phyloP scores from a whole-genome alignment of 2,113 vertebrate species.

The Leptodactylus fuscus region DNA sequence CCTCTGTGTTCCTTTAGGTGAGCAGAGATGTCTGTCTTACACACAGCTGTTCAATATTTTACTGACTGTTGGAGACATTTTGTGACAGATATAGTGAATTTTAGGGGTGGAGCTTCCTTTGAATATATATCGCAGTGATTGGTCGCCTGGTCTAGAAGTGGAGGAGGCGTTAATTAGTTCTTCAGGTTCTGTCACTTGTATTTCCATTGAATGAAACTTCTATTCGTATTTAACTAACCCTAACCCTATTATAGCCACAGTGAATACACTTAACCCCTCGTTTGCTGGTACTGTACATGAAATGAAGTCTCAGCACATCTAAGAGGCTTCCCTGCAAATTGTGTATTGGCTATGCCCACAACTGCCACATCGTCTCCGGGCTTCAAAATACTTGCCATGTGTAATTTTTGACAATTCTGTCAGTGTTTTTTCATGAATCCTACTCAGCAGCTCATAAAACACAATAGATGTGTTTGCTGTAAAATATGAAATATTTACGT shows the following conservation, averaged over 20 bases:
- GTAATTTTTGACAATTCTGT: no score
- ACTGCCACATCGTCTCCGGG: no score
- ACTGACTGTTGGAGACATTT: background rate
- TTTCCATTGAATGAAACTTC: slow-evolving; percentile 29
- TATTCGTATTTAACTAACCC: slow-evolving; percentile 39
- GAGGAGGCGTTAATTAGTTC: background rate
- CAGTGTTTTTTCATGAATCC: no score
- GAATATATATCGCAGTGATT: background rate
- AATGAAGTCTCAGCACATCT: no score
- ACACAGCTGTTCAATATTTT: background rate
- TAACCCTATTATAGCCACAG: background rate
- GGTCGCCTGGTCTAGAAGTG: background rate
- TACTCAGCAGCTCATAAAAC: no score
- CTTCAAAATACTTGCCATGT: no score
- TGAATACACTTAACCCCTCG: background rate
- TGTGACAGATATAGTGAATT: slow-evolving; percentile 26
- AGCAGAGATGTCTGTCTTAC: no score
- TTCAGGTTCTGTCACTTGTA: slow-evolving; percentile 54
- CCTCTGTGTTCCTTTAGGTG: background rate
- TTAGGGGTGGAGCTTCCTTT: background rate
- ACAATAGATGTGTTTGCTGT: no score
- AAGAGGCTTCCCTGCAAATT: no score
- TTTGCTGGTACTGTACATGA: no score
- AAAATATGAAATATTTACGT: no score
- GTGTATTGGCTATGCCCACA: no score